phyloP scores from a whole-genome alignment of 2,113 vertebrate species.

The Cyrtonyx montezumae region DNA sequence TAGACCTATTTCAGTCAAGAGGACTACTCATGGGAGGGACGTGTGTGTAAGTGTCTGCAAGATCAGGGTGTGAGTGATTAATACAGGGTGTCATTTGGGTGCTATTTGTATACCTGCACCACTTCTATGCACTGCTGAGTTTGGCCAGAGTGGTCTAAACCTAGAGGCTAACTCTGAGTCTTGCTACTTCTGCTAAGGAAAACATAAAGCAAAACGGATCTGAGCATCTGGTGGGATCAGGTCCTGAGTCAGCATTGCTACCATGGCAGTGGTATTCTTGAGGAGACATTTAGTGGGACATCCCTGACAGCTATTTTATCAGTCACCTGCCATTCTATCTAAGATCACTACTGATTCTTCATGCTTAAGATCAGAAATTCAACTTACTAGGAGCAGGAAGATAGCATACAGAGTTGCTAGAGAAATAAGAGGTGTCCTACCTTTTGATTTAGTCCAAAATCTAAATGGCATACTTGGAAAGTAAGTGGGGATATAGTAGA shows the following conservation, averaged over 20 bases:
- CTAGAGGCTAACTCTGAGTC: not conserved
- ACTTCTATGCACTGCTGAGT: not conserved
- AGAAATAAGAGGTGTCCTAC: not conserved
- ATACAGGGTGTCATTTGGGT: not conserved
- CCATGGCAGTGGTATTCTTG: not conserved
- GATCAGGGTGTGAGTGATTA: not conserved
- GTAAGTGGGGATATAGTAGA: conserved; percentile 48
- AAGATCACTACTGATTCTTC: not conserved
- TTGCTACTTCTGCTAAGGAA: conserved; percentile 3
- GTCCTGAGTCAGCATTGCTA: not conserved
- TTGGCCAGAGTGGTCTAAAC: not conserved
- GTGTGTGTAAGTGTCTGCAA: not conserved
- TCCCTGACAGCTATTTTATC: not conserved
- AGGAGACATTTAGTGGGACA: not conserved
- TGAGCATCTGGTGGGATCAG: not conserved
- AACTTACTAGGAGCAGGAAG: not conserved
- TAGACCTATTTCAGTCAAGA: not conserved
- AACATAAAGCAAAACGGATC: not conserved
- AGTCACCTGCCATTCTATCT: not conserved
- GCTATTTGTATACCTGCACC: not conserved
- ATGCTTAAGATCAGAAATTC: not conserved
- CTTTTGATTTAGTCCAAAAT: conserved; percentile 18
- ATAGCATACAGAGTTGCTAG: not conserved
- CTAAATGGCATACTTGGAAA: not conserved
- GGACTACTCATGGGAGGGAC: not conserved